Conservation (phyloP, 2,888 invertebrate species). For the Tetanocera ferruginea region DNA sequence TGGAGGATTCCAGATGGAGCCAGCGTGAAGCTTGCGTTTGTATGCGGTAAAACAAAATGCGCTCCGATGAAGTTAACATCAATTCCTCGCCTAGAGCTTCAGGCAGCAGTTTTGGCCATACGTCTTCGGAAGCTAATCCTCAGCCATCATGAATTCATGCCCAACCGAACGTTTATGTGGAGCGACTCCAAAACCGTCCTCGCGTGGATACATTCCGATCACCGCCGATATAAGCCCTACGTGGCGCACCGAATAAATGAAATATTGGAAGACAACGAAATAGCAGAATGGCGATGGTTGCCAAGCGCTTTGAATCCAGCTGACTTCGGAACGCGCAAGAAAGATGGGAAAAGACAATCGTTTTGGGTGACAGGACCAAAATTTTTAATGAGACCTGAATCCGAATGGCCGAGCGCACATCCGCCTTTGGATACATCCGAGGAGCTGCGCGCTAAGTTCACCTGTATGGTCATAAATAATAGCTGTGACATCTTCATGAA, state of each 20-base stretch:
- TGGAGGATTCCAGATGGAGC: background rate
- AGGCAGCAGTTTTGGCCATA: background rate
- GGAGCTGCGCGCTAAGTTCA: background rate
- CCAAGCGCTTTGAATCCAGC: background rate
- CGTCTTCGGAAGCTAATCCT: background rate
- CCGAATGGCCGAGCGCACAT: background rate
- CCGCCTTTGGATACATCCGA: slow-evolving; percentile 45
- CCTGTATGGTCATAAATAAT: background rate
- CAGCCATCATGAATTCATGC: background rate
- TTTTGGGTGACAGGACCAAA: background rate
- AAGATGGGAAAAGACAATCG: background rate
- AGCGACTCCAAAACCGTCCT: slow-evolving; percentile 42
- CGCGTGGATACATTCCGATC: background rate
- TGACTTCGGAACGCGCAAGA: background rate
- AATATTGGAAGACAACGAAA: background rate
- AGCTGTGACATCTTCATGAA: background rate
- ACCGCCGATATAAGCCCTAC: background rate
- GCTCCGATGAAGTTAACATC: slow-evolving; percentile 9
- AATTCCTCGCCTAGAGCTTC: background rate
- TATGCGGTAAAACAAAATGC: slow-evolving; percentile 4
- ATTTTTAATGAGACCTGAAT: background rate
- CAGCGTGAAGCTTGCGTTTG: background rate
- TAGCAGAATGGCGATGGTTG: background rate
- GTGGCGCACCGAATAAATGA: background rate
- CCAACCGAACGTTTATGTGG: slow-evolving; percentile 13